phyloP scores from a whole-genome alignment of 2,113 vertebrate genomes.

The Capra hircus region DNA sequence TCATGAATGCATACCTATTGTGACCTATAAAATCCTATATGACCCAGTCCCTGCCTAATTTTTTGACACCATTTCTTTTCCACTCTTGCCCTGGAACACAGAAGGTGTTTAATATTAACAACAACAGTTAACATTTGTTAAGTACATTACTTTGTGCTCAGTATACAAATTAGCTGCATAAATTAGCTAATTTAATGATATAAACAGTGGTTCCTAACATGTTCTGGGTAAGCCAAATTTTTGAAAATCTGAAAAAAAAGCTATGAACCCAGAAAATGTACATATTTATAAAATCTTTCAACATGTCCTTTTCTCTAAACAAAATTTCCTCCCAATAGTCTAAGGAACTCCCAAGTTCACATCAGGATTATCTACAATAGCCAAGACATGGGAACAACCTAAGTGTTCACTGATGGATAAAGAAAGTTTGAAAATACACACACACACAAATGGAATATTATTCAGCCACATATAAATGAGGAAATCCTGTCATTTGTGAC shows the following conservation, averaged over 20 bases:
- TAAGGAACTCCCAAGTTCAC: neutral
- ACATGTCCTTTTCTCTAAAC: neutral
- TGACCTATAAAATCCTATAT: neutral
- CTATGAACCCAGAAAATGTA: neutral
- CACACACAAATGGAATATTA: neutral
- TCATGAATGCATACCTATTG: neutral
- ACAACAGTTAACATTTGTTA: neutral
- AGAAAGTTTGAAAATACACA: neutral
- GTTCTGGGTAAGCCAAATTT: neutral
- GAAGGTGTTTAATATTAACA: neutral
- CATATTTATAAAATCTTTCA: neutral
- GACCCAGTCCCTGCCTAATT: neutral
- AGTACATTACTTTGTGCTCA: neutral
- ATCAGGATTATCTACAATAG: neutral
- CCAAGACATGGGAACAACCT: neutral
- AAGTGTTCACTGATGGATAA: neutral
- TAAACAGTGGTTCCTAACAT: neutral
- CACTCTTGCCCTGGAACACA: neutral
- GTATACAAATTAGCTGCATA: neutral
- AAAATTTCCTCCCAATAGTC: neutral
- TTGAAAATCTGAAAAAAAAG: neutral
- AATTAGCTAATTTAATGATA: constrained; percentile 12
- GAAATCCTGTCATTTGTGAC: neutral
- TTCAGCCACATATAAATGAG: neutral
- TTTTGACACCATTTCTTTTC: neutral